Evolutionary conservation across 2,888 invertebrate genomes (phyloP), one percentile per base, ranked within the genome.

Genomic region (Drosophila cognata): DNA sequence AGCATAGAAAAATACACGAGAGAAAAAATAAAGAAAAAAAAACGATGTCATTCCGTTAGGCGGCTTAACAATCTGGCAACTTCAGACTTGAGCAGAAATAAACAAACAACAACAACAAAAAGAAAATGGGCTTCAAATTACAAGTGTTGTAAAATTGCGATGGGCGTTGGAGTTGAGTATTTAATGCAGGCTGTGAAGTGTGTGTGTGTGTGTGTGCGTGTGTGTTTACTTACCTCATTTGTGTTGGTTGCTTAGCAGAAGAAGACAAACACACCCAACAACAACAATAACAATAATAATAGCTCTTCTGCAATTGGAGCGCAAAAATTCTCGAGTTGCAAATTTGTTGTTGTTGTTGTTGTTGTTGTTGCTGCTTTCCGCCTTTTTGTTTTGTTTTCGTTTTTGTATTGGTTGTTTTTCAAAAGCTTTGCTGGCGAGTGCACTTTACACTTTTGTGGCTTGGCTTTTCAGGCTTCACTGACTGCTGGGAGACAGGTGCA

Each of bases 381-480:
- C 29, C 29, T 46, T 41, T 68, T 62, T 62, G 48, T 65, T 74
- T 74, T 53, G 51, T 51, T 74, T 64, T 52, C 38, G 59, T 69
- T 28, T 57, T 61, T 65, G 35, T 35, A 29, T 64, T 56, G 50
- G 21, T 63, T 60, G 43, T 33, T 68, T 57, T 67, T 63, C 28
- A 62, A 55, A 52, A 55, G 61, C 68, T 64, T 48, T 70, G 74
- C 74, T 74, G 70, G 71, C 66, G 69, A 67, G 57, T 84, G 90
- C 86, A 86, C 87, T 84, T 87, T 89, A 87, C 86, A 87, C 89
- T 90, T 87, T 90, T 87, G 89, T 90, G 90, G 90, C 86, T 86
- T 82, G 69, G 67, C 78, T 79, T 61, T 81, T 84, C 69, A 82
- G 82, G 82, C 85, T 74, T 82, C 64, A 82, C 71, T 90, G 86